Evolutionary conservation across 2,888 invertebrate species (phyloP).

Genomic region (Salticus scenicus): DNA sequence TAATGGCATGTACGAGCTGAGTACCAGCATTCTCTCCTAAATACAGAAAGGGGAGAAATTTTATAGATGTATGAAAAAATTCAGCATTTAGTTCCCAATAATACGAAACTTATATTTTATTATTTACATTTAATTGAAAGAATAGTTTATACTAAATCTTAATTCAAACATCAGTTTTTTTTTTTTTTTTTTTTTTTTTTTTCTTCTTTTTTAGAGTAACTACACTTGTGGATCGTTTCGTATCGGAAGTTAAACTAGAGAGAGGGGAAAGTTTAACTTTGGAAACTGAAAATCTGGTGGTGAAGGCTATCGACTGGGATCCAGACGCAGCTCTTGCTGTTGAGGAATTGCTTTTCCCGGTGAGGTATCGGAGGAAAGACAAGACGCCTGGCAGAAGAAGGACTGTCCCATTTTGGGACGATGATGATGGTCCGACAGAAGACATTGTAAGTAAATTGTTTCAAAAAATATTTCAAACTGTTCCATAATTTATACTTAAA

Average conservation of each 20-base stretch:
- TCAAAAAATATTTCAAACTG: too few species aligned
- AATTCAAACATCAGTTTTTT: too few species aligned
- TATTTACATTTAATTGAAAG: too few species aligned
- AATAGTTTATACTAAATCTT: too few species aligned
- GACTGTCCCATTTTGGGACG: slow-evolving; percentile 41
- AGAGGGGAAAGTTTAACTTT: slow-evolving; percentile 51
- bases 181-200: too few species aligned
- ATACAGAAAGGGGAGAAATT: too few species aligned
- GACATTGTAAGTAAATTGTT: background rate
- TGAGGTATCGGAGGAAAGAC: slow-evolving; percentile 26
- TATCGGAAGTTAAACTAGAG: slow-evolving; percentile 52
- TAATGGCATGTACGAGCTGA: too few species aligned
- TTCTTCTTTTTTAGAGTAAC: slow-evolving; percentile 41
- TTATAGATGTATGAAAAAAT: too few species aligned
- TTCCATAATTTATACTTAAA: too few species aligned
- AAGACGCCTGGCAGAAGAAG: background rate
- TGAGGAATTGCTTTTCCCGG: slow-evolving; percentile 50
- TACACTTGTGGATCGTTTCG: slow-evolving; percentile 52
- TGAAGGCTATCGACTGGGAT: slow-evolving; percentile 62
- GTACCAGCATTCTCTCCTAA: too few species aligned
- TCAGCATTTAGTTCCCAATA: too few species aligned
- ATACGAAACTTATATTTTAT: too few species aligned
- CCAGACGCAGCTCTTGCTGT: slow-evolving; percentile 29
- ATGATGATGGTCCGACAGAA: background rate
- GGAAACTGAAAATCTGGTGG: slow-evolving; percentile 64